phyloP scores from a whole-genome alignment of 2,113 vertebrate genomes.

The Corythaeola cristata region DNA sequence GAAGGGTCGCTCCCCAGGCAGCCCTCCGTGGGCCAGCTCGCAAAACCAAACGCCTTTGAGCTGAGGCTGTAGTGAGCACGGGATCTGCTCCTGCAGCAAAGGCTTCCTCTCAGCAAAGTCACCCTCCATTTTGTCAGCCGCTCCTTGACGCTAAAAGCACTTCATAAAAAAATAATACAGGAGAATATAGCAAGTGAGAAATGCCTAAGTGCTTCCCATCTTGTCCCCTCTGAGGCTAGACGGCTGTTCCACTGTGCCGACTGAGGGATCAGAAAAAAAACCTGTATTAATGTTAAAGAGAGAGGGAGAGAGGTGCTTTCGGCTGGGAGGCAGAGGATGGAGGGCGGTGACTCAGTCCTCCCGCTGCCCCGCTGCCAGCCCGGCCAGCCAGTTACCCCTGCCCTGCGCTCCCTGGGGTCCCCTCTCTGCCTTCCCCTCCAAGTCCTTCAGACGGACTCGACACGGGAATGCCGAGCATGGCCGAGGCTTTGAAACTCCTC shows the following conservation, averaged over 20 bases:
- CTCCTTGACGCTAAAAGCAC: neutral
- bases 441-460: neutral
- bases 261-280: neutral
- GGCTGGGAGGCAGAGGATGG: neutral
- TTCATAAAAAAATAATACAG: neutral
- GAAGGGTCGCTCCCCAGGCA: neutral
- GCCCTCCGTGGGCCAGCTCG: neutral
- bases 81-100: neutral
- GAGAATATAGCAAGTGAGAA: neutral
- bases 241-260: neutral
- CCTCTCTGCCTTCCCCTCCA: neutral
- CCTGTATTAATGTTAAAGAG: neutral
- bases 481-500: neutral
- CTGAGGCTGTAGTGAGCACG: neutral
- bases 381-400: fast-evolving
- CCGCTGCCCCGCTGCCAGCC: neutral
- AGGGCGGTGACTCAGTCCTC: neutral
- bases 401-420: fast-evolving
- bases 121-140: neutral
- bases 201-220: neutral
- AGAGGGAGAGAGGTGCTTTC: neutral
- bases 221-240: neutral
- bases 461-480: fast-evolving
- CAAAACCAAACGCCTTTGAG: neutral
- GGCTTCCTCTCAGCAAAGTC: neutral